Evolutionary conservation across 2,797 vertebrate species (phyloP), one percentile per base, ranked within the genome.

Genomic region (Heterohyrax brucei): DNA sequence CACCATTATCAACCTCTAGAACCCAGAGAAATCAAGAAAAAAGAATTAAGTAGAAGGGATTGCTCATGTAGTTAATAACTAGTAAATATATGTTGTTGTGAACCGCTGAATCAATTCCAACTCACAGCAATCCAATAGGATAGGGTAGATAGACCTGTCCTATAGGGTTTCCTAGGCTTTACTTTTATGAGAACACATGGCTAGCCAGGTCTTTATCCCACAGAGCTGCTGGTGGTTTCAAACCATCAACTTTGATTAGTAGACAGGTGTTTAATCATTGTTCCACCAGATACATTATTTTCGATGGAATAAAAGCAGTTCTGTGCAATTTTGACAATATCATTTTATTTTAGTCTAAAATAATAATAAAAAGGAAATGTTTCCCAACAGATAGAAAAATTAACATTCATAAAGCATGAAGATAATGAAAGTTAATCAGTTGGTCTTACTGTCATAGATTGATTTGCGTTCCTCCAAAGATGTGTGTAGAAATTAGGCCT

Each of bases 281-380:
- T 7, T 1, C 59, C 59, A 61, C 59, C 19, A 61, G 2, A 21
- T 61, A 81, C 24, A 79, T 48, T 10, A 26, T 53, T 30, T 33
- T 50, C 84, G 73, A 70, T 28, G 28, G 30, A 87, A 44, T 61
- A 87, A 83, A 33, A 95, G 72, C 1, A 79, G 12, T 48, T 84
- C 16, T 19, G 44, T 79, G 59, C 84, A 19, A 68, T 88, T 87
- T 72, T 93, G 39, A 56, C 59, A 80, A 28, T 84, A 70, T 76
- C 75, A 53, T 83, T 82, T 86, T 82, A 89, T 64, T 89, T 95
- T 82, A 59, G 48, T 59, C 21, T 87, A 78, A 94, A 81, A 73
- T 21, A 81, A 53, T n/a, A 87, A 82, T 12, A 73, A 87, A 95
- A 56, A 44, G n/a, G 22, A 77, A 66, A 87, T 0, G 8, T 44